Base-by-base conservation (phyloP, 2,113 vertebrate genomes). In the Callospermophilus lateralis region DNA sequence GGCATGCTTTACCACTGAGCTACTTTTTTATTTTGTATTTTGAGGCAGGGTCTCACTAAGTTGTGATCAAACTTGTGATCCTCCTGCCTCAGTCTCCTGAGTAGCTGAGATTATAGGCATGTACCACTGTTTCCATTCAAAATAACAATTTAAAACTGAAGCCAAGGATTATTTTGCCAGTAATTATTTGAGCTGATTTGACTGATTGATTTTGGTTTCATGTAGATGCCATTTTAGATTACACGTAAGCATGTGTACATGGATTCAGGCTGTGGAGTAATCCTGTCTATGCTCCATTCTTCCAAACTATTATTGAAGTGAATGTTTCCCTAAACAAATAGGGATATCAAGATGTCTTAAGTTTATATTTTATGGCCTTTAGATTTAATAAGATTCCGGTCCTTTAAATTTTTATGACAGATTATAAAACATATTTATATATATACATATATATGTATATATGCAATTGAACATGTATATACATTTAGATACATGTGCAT, bases 301-400 rank as follows among this genome's bases (percentile, higher is more conserved):
- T 28, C 68, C 83, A 89, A 91, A 70, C 72, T 61, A 65, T 80
- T 68, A 89, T 6, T 58, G 63, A 84, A 79, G 17, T 61, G 93
- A 42, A 90, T 83, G 34, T 13, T 39, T 78, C 45, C 30, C 65
- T 88, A 53, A 95, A 78, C 24, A 89, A 96, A 51, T 73, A 11
- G 37, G 13, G n/a, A 86, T 42, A 30, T 88, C 78, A n/a, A 39
- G 20, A 79, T 96, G 90, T 92, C 30, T 91, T 65, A 87, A 22
- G 11, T 78, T 92, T 89, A 48, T 65, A 86, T 42, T 92, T 84
- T 80, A 84, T 58, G 1, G 3, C 20, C 61, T 84, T 90, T 26
- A 73, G 39, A 78, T 58, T 39, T 51, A 73, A 39, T 84, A 67
- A 42, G 68, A 92, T 26, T 34, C 8, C 11, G 81, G 37, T 89